These are phyloP conservation scores for Sminthurinus signatus DNA, from an alignment of 1,140 invertebrate genomes.

Conservation along the genomic window DNA sequence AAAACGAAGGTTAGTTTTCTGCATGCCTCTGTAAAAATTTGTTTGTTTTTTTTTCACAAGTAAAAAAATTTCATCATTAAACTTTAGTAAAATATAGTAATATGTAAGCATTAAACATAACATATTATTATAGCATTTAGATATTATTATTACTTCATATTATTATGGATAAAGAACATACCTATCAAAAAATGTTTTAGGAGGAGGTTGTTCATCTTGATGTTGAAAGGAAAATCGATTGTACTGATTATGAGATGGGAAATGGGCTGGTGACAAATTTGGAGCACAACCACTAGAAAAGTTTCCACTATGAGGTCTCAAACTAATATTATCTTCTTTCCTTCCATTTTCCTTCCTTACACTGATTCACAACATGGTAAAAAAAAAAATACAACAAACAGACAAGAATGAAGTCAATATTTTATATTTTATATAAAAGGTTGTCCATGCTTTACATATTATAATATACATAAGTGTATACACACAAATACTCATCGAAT, in stretches of 20 bases:
- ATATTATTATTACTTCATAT: too few species aligned
- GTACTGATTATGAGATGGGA: neutral
- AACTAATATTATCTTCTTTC: constrained; percentile 35
- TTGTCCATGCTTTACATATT: too few species aligned
- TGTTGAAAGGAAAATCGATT: constrained; percentile 8
- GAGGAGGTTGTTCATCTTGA: constrained; percentile 18
- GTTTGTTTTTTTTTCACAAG: too few species aligned
- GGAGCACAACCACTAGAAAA: constrained; percentile 37
- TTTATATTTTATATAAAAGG: too few species aligned
- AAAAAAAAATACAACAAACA: constrained; percentile 1
- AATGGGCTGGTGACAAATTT: constrained; percentile 24
- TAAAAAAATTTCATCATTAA: too few species aligned
- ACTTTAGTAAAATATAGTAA: too few species aligned
- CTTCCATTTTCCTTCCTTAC: constrained; percentile 16
- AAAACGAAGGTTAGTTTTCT: neutral
- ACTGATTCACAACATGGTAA: neutral
- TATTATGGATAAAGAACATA: neutral
- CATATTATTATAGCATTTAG: too few species aligned
- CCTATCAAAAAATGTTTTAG: constrained; percentile 22
- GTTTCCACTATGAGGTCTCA: constrained; percentile 37
- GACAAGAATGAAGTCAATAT: too few species aligned
- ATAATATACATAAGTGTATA: neutral
- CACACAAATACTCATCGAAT: too few species aligned
- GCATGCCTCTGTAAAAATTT: constrained; percentile 7
- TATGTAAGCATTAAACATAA: too few species aligned